phyloP scores from a whole-genome alignment of 1,140 invertebrate genomes.

The Saxidomus purpurata region DNA sequence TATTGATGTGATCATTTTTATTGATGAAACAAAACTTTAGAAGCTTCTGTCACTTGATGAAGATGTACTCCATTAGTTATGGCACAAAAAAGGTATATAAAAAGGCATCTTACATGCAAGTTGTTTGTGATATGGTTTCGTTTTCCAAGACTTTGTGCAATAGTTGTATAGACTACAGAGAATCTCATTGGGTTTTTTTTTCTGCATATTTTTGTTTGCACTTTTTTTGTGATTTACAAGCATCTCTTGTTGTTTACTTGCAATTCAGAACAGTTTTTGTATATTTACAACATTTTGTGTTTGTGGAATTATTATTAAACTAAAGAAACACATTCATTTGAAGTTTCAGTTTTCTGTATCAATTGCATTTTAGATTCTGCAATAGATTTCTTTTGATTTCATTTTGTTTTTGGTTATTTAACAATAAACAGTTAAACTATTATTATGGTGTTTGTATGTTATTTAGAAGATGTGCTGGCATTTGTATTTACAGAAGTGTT shows the following conservation, averaged over 20 bases:
- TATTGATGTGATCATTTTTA: no score
- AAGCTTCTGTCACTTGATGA: no score
- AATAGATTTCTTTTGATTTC: not conserved
- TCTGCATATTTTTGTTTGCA: not conserved
- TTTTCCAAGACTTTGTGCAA: not conserved
- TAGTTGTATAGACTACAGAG: not conserved
- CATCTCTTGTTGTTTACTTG: no score
- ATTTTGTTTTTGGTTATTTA: conserved; percentile 6
- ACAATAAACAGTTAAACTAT: not conserved
- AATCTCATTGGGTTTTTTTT: not conserved
- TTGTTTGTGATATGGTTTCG: not conserved
- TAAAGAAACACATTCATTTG: not conserved
- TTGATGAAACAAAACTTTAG: no score
- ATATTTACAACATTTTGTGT: not conserved
- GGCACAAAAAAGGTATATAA: no score
- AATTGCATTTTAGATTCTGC: conserved; percentile 11
- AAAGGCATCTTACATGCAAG: no score
- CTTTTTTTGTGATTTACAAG: no score
- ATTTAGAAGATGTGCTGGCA: not conserved
- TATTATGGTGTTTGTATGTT: not conserved
- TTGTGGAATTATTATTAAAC: not conserved
- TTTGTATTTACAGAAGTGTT: not conserved
- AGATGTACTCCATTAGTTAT: no score
- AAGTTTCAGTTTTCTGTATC: not conserved
- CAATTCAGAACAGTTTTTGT: not conserved